phyloP scores from a whole-genome alignment of 2,888 invertebrate species.

The Camptogramma bilineatum region DNA sequence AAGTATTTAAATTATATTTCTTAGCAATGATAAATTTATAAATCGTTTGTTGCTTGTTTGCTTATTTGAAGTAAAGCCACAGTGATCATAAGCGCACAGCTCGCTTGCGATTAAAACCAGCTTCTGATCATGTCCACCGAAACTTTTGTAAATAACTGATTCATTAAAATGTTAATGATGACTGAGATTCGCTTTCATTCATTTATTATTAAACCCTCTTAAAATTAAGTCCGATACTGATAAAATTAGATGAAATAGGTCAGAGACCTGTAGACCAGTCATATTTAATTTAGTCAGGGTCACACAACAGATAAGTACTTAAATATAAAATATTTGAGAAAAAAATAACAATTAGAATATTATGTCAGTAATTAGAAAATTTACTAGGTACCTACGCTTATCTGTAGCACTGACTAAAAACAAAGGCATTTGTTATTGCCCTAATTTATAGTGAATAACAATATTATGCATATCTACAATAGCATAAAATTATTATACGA shows the following conservation, averaged over 20 bases:
- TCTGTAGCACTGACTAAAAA: not conserved
- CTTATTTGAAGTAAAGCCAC: constrained; percentile 33
- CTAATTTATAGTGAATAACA: not conserved
- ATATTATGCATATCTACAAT: not conserved
- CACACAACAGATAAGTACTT: no score
- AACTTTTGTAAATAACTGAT: constrained; percentile 79
- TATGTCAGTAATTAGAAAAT: no score
- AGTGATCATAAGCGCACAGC: constrained; percentile 48
- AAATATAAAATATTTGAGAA: no score
- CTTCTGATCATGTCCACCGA: constrained; percentile 80
- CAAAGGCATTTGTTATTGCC: constrained; percentile 12
- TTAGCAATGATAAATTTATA: constrained; percentile 48
- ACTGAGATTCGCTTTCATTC: constrained; percentile 64
- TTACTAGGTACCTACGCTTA: no score
- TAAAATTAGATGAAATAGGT: no score
- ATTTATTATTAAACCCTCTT: constrained; percentile 6
- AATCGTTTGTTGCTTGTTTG: constrained; percentile 34
- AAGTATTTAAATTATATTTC: constrained; percentile 63
- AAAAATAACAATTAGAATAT: no score
- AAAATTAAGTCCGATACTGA: not conserved
- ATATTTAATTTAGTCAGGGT: no score
- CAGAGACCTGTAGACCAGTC: no score
- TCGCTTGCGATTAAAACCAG: constrained; percentile 55
- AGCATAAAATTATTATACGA: not conserved
- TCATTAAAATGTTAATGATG: constrained; percentile 80